These are phyloP conservation scores for Drosophila oshimai DNA, from an alignment of 1,140 invertebrate species.

Conservation along the genomic window DNA sequence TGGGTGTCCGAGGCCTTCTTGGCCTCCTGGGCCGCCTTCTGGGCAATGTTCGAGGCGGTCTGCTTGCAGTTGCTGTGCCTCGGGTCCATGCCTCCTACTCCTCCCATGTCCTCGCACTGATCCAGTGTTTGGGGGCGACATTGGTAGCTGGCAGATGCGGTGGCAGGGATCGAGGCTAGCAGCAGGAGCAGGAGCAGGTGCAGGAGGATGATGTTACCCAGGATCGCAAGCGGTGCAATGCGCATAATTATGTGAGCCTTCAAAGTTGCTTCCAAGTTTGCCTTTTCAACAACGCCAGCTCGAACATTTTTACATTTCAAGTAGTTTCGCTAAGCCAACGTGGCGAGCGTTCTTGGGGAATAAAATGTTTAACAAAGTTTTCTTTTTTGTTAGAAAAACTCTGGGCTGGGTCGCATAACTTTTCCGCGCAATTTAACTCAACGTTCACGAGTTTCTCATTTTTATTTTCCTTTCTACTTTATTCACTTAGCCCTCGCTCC, in stretches of 20 bases:
- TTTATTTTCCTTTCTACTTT: slow-evolving; percentile 41
- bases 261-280: slow-evolving; percentile 66
- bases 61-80: slow-evolving; percentile 41
- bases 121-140: neutral
- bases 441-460: slow-evolving; percentile 43
- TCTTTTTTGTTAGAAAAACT: slow-evolving; percentile 45
- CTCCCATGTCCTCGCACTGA: neutral
- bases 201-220: slow-evolving; percentile 21
- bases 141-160: neutral
- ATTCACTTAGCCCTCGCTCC: slow-evolving; percentile 16
- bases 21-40: slow-evolving; percentile 86
- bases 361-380: slow-evolving; percentile 53
- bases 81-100: neutral
- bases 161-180: neutral
- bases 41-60: slow-evolving; percentile 85
- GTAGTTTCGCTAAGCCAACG: slow-evolving; percentile 72
- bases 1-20: slow-evolving; percentile 87
- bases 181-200: slow-evolving; percentile 33
- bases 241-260: slow-evolving; percentile 70
- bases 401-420: slow-evolving; percentile 51
- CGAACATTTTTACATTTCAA: slow-evolving; percentile 72
- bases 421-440: slow-evolving; percentile 74
- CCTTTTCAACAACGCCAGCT: slow-evolving; percentile 45
- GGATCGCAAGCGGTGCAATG: slow-evolving; percentile 22
- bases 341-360: slow-evolving; percentile 36